These are phyloP conservation scores for Liparis tanakae DNA, from an alignment of 2,797 vertebrate genomes.

Conservation along the genomic window DNA sequence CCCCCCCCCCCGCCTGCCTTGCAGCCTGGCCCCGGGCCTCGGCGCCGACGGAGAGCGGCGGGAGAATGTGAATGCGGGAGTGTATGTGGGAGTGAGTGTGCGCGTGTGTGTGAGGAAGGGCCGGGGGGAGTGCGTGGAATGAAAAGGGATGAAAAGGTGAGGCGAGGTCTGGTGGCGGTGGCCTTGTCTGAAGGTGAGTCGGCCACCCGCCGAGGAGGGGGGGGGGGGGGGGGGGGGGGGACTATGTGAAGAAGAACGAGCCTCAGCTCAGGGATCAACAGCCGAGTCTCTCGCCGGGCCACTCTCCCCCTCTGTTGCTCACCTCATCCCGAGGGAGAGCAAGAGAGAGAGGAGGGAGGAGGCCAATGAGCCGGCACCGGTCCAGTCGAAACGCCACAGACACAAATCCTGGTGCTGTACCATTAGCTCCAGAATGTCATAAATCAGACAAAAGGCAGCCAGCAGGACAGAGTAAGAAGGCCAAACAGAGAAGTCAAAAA, in stretches of 20 bases:
- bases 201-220: slow-evolving; percentile 45
- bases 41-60: slow-evolving; percentile 50
- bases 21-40: slow-evolving; percentile 65
- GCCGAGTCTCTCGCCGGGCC: slow-evolving; percentile 58
- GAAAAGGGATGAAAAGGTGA: slow-evolving; percentile 67
- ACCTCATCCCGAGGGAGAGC: slow-evolving; percentile 45
- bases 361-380: slow-evolving; percentile 74
- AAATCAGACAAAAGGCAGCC: slow-evolving; percentile 68
- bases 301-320: slow-evolving; percentile 49
- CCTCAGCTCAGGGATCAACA: slow-evolving; percentile 55
- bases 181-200: slow-evolving; percentile 84
- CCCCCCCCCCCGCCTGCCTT: slow-evolving; percentile 60
- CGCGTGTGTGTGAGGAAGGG: slow-evolving; percentile 18
- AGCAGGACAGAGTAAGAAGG: slow-evolving; percentile 58
- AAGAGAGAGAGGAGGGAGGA: slow-evolving; percentile 30
- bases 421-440: slow-evolving; percentile 78
- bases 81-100: slow-evolving; percentile 9
- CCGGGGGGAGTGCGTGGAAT: slow-evolving; percentile 45
- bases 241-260: slow-evolving; percentile 76
- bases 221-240: background rate
- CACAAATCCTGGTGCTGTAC: slow-evolving; percentile 80
- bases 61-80: slow-evolving; percentile 15
- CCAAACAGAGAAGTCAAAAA: slow-evolving; percentile 74
- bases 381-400: slow-evolving; percentile 76
- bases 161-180: slow-evolving; percentile 56